Base-by-base conservation (phyloP, 2,113 vertebrate genomes). In the Ceyx cyanopectus region DNA sequence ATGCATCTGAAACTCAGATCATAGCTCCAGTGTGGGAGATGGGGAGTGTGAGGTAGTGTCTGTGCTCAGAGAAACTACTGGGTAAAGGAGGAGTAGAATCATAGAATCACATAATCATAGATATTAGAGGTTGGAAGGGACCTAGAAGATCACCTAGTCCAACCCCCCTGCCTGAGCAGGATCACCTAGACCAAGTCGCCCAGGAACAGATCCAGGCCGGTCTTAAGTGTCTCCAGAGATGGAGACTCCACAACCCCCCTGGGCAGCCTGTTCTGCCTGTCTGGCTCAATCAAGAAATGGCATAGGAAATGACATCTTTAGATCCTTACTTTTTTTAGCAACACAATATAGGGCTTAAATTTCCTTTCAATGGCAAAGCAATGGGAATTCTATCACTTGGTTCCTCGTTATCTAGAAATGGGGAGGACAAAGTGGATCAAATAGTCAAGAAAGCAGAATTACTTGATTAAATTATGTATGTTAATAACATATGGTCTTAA, bases 251-350 rank as follows among this genome's bases (percentile, higher is more conserved):
- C 34, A 37, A 37, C 34, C 34, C 9, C 34, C 34, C 34, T 37
- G 34, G 34, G 34, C 8, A 37, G 34, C 34, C 34, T 9, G 8
- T 37, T 37, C 34, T 32, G 32, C 32, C 32, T 32, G 32, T 32
- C 32, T 32, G 32, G 32, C 32, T 96, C 93, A 95, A 48, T 89
- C 92, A 87, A 68, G 61, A 88, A 95, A 29, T 48, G n/a, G 12
- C 13, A 65, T 40, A 67, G 40, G 32, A 93, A 91, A 88, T 84
- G 80, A 50, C 1, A 5, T 65, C 29, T 65, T 93, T 82, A 69
- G 61, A 65, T 48, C 18, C 32, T 85, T 81, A 37, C 19, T 32
- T 17, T 63, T 51, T 90, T 79, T 50, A 77, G n/a, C 26, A 74
- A 72, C 30, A 85, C 62, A 73, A 70, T 29, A 50, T 29, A 75